A percentile compares a stretch with the other conserved stretches of the same genome.
These are phyloP conservation scores for Kryptolebias ocellatus DNA, from an alignment of 2,797 vertebrate genomes.

Conservation along the genomic window DNA sequence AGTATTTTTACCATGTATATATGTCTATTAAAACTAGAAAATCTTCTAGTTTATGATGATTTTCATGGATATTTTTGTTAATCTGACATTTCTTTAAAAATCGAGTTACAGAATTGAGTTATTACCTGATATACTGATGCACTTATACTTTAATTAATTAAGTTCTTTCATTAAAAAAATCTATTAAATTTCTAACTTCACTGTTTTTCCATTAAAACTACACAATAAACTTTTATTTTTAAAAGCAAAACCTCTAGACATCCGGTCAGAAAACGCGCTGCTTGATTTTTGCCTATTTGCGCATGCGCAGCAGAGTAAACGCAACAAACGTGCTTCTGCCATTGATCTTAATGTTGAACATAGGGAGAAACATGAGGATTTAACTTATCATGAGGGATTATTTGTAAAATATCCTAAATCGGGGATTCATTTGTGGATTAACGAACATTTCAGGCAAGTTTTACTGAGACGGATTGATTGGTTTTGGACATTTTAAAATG, in stretches of 20 bases:
- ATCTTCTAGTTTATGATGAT: no score
- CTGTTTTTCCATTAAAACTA: no score
- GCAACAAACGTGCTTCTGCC: not conserved
- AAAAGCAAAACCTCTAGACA: not conserved
- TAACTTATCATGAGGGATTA: not conserved
- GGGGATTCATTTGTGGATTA: conserved; percentile 7
- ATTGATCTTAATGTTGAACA: rapidly evolving
- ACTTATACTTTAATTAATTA: no score
- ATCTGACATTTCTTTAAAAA: no score
- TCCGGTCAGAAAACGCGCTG: not conserved
- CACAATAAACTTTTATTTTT: conserved; percentile 48
- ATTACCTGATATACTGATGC: no score
- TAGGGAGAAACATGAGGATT: not conserved
- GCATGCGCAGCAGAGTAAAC: conserved; percentile 20
- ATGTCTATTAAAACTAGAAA: no score
- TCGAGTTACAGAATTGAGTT: no score
- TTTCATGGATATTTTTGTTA: no score
- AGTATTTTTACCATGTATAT: no score
- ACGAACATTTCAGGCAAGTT: not conserved
- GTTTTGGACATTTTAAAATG: conserved; percentile 37
- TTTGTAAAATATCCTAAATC: not conserved
- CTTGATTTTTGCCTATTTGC: conserved; percentile 1
- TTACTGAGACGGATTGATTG: not conserved
- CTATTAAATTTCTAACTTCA: no score
- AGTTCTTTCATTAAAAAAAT: no score